Conservation (phyloP, 2,888 invertebrate species). For the Phlogophora meticulosa region DNA sequence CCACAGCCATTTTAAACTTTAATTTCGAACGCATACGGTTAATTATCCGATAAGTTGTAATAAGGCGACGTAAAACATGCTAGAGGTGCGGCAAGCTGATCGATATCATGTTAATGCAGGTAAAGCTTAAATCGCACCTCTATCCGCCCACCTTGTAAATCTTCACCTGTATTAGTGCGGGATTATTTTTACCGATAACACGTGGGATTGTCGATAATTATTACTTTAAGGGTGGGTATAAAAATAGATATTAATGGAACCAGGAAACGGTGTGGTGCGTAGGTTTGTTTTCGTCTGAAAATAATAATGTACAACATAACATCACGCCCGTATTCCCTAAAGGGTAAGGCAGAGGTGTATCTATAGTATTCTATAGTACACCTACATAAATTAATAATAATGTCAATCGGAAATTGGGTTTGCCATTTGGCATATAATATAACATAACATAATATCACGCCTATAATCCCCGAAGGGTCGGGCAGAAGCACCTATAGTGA, state of each 20-base stretch:
- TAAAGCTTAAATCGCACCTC: conserved; percentile 76
- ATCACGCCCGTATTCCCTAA: no score
- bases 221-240: conserved; percentile 9
- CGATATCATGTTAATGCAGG: conserved; percentile 81
- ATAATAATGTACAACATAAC: not conserved
- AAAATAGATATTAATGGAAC: conserved; percentile 20
- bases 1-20: not conserved
- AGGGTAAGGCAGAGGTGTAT: no score
- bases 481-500: no score
- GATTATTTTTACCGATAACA: conserved; percentile 61
- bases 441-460: no score
- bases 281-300: not conserved
- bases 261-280: conserved; percentile 3
- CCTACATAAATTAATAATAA: no score
- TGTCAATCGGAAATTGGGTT: no score
- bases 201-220: conserved; percentile 59
- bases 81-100: conserved; percentile 65
- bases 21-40: fast-evolving
- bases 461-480: no score
- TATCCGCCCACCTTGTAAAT: conserved; percentile 78
- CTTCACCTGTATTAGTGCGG: conserved; percentile 64
- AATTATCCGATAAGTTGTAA: not conserved
- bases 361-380: no score
- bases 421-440: no score
- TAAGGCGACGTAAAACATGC: not conserved